Conservation (phyloP, 2,888 invertebrate genomes). For the Boloria euphrosyne region DNA sequence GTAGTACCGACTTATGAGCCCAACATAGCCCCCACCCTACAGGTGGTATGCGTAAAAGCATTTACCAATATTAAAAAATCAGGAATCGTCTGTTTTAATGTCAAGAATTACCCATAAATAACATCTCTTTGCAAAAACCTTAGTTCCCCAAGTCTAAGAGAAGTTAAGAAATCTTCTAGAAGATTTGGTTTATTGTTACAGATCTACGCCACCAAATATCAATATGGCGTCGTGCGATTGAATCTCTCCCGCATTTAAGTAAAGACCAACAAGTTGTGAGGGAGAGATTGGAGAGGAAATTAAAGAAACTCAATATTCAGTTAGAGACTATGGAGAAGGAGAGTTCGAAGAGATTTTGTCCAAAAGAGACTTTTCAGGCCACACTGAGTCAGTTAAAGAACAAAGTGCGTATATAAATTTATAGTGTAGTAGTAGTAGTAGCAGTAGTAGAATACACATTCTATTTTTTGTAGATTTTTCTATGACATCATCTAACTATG, state of each 20-base stretch:
- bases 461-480: too few species aligned
- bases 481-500: too few species aligned
- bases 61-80: too few species aligned
- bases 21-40: too few species aligned
- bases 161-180: background rate
- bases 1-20: too few species aligned
- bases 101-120: too few species aligned
- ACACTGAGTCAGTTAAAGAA: conserved; percentile 87
- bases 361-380: conserved; percentile 82
- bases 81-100: too few species aligned
- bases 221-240: conserved; percentile 91
- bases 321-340: conserved; percentile 55
- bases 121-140: too few species aligned
- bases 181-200: conserved; percentile 49
- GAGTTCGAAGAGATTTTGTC: conserved; percentile 62
- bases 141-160: too few species aligned
- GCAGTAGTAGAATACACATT: too few species aligned
- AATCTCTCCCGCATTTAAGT: conserved; percentile 90
- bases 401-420: conserved; percentile 67
- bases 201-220: conserved; percentile 92
- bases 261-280: conserved; percentile 91
- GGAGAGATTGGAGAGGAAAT: conserved; percentile 87
- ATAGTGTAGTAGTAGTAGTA: too few species aligned
- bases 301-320: conserved; percentile 82
- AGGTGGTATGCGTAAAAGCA: too few species aligned